Evolutionary conservation across 2,888 invertebrate genomes (phyloP), one percentile per base, ranked within the genome.

Genomic region (Galeruca laticollis): DNA sequence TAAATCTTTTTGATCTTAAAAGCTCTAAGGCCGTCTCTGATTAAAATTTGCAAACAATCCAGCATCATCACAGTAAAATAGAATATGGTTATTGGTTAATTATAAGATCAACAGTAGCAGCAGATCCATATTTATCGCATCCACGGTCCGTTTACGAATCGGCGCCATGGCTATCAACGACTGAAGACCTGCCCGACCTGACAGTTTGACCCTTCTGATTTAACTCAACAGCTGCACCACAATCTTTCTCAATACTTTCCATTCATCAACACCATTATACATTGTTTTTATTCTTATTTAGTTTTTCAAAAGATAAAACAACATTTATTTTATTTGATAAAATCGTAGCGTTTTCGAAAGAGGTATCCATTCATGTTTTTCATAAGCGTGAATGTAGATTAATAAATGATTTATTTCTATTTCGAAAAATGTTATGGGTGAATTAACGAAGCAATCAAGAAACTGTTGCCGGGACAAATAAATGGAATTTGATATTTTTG

Each of bases 101-200:
- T 73, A 73, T 75, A 72, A 73, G 70, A 72, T 72, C 67, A 51
- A 21, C 52, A 52, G 52, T 54, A 54, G 70, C 64, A 64, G 69
- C 69, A 73, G 68, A 75, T 70, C 59, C 60, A 70, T 70, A 75
- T 73, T 76, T 77, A 76, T 77, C 77, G 69, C 63, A 60, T 75
- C 71, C 69, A 78, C 77, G 78, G 75, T 78, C 77, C 72, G 77
- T 73, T 79, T 77, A 72, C 75, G 75, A 75, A 77, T 74, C 77
- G 78, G 78, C 78, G 78, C 78, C 78, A 77, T 67, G 70, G 72
- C 66, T 78, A 78, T 77, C 77, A 71, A 70, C 62, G 69, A 76
- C 71, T 68, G 73, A 72, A 70, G 78, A 76, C 78, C 76, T 75
- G 76, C 70, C 72, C 68, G 74, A 75, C 75, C 75, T 68, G 73